Evolutionary conservation across 2,797 vertebrate species (phyloP).

Genomic region (Neosalanx taihuensis): DNA sequence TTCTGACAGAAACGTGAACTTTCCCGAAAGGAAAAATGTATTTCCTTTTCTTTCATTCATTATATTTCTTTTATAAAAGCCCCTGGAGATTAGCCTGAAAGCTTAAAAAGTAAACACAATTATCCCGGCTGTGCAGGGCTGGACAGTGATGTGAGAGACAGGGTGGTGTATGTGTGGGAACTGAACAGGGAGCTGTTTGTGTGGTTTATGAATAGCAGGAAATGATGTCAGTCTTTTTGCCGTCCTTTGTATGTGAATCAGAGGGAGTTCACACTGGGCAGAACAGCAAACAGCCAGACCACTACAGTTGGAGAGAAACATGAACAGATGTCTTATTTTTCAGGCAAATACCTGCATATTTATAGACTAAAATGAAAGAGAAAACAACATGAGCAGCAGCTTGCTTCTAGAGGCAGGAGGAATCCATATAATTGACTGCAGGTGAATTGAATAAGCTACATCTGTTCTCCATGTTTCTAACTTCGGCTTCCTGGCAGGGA

Average conservation of each 20-base stretch:
- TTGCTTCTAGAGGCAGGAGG: constrained; percentile 17
- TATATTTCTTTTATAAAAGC: constrained; percentile 46
- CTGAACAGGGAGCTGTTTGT: constrained; percentile 75
- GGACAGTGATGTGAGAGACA: constrained; percentile 39
- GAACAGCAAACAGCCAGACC: constrained; percentile 36
- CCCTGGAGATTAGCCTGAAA: constrained; percentile 53
- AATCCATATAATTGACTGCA: constrained; percentile 5
- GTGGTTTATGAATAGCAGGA: constrained; percentile 76
- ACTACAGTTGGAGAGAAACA: constrained; percentile 41
- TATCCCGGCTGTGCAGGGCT: constrained; percentile 40
- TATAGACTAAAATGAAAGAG: constrained; percentile 35
- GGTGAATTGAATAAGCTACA: not conserved
- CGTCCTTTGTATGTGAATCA: constrained; percentile 60
- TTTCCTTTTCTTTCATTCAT: constrained; percentile 47
- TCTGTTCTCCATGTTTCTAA: constrained; percentile 10
- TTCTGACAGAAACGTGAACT: constrained; percentile 41
- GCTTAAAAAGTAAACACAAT: constrained; percentile 60
- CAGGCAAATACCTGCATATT: constrained; percentile 33
- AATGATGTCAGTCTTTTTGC: constrained; percentile 73
- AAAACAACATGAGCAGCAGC: not conserved
- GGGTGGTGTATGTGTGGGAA: constrained; percentile 65
- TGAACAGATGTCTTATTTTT: constrained; percentile 36
- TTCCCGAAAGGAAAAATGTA: constrained; percentile 49
- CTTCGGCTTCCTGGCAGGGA: not conserved
- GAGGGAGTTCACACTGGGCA: constrained; percentile 35